Conservation (phyloP, 2,113 vertebrate genomes). For the Pituophis catenifer region DNA sequence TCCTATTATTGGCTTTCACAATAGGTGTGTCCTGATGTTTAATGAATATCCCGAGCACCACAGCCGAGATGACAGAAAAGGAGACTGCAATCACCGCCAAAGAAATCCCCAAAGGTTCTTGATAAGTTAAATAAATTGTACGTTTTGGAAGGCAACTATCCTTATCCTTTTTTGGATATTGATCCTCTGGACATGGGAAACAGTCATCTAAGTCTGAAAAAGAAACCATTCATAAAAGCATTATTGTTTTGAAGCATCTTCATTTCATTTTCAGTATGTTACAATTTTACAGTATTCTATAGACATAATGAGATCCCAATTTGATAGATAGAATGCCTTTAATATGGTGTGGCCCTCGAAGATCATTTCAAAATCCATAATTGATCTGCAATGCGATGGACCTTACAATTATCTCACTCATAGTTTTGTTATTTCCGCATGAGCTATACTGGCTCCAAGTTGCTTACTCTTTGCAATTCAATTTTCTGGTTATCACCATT, state of each 20-base stretch:
- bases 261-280: background rate
- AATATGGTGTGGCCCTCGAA: background rate
- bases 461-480: too few species aligned
- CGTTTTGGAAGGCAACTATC: background rate
- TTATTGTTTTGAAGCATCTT: background rate
- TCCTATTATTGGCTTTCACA: too few species aligned
- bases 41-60: background rate
- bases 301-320: background rate
- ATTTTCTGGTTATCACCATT: too few species aligned
- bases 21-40: background rate
- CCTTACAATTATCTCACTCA: background rate
- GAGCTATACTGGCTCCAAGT: too few species aligned
- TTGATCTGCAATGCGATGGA: background rate
- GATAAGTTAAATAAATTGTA: background rate
- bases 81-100: background rate
- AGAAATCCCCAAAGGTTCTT: background rate
- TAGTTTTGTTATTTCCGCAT: accelerated
- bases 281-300: background rate
- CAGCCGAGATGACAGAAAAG: background rate
- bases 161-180: background rate
- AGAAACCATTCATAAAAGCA: background rate
- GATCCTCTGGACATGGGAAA: background rate
- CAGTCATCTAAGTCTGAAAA: background rate
- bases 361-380: background rate
- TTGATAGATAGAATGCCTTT: background rate